Base-by-base conservation (phyloP, 2,797 vertebrate species). In the Hemibagrus guttatus region DNA sequence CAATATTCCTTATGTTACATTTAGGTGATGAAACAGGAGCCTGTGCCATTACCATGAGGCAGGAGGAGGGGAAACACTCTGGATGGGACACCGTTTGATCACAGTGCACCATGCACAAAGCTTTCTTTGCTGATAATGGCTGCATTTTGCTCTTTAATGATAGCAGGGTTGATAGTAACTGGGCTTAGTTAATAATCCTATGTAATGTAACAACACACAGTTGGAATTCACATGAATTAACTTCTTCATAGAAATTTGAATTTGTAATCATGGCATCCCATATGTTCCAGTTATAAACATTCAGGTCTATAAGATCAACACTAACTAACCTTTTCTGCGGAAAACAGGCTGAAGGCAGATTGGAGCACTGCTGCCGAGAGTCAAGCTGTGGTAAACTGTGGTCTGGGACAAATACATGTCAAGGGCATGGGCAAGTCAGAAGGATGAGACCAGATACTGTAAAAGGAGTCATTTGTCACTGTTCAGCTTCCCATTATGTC, bases 391-490 rank as follows among this genome's bases (percentile, higher is more conserved):
- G 86, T 89, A 89, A 92, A 90, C 89, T 89, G 85, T 61, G 71
- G 87, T 88, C 88, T 90, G 71, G 35, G 84, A 92, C 86, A 89
- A 90, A 87, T 93, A 93, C 82, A 94, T 91, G 91, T 94, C 93
- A 95, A 96, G 94, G 95, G 91, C 94, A 93, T 84, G 87, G 90
- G 84, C 91, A 94, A 93, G 94, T 94, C 93, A 89, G 88, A 88
- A 72, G 89, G 89, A 91, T 88, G 92, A 90, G 91, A 89, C 87
- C 88, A 90, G 91, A 91, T 90, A 91, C 91, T 88, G 91, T 89
- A 92, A 93, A 92, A 92, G 85, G 93, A 91, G 91, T 92, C 92
- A 94, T 95, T 95, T 94, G 92, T 95, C 95, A 94, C 91, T 93
- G 92, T 88, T 93, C 89, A 90, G 92, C 91, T 92, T 93, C 88